Conservation (phyloP, 2,113 vertebrate species). For the Strix uralensis region DNA sequence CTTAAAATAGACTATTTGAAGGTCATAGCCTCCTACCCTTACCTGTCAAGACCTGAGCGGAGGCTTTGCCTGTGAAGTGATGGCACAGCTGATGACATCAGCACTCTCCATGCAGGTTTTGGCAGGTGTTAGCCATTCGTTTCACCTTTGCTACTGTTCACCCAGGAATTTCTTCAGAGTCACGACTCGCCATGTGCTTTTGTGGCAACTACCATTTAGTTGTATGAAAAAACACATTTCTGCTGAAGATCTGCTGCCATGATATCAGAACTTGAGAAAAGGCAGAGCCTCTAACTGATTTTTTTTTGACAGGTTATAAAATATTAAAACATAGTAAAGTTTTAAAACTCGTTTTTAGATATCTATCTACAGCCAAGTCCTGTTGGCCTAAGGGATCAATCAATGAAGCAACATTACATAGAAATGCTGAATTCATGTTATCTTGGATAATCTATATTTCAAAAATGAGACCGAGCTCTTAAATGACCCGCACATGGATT, state of each 20-base stretch:
- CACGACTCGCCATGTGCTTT: conserved; percentile 60
- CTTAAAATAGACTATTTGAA: conserved; percentile 67
- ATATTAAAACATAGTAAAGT: conserved; percentile 70
- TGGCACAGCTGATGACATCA: conserved; percentile 66
- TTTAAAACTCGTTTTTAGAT: conserved; percentile 74
- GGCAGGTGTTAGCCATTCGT: conserved; percentile 59
- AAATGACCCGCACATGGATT: conserved; percentile 70
- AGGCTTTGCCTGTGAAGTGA: conserved; percentile 53
- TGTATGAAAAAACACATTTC: conserved; percentile 41
- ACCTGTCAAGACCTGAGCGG: conserved; percentile 48
- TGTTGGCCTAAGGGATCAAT: conserved; percentile 71
- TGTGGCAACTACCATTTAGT: conserved; percentile 41
- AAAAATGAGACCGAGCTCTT: conserved; percentile 72
- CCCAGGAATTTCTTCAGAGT: conserved; percentile 68
- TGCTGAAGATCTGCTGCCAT: conserved; percentile 29
- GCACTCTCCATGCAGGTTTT: conserved; percentile 60
- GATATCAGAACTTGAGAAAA: conserved; percentile 49
- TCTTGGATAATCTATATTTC: conserved; percentile 76
- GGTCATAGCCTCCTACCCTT: conserved; percentile 58
- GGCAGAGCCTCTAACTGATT: conserved; percentile 50
- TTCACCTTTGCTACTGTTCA: conserved; percentile 69
- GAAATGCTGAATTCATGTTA: conserved; percentile 77
- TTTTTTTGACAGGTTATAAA: conserved; percentile 71
- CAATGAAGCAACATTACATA: conserved; percentile 74
- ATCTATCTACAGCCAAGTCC: conserved; percentile 48